Percentiles rank a stretch among this genome's conserved stretches.
Evolutionary conservation across 2,888 invertebrate species (phyloP).

Genomic region (Lithophane socia): DNA sequence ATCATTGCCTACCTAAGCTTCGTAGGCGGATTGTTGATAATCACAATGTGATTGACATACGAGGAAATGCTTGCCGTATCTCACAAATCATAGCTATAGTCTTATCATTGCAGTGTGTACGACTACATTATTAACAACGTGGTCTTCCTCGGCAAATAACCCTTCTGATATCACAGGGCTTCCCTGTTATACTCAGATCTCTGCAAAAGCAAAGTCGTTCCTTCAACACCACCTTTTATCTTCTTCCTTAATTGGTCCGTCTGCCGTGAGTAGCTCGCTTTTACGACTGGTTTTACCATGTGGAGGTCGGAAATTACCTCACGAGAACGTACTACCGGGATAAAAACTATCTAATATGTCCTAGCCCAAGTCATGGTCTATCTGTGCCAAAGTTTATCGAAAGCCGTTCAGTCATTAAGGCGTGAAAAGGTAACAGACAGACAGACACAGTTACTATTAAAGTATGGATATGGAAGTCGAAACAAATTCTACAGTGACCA

Average conservation of each 20-base stretch:
- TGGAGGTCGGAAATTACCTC: background rate
- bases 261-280: background rate
- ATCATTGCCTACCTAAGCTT: slow-evolving; percentile 27
- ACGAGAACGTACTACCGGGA: too few relatives aligned
- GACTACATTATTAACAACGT: background rate
- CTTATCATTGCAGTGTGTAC: background rate
- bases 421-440: background rate
- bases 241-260: background rate
- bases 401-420: background rate
- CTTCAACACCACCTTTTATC: too few relatives aligned
- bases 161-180: background rate
- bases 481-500: background rate
- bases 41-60: slow-evolving; percentile 25
- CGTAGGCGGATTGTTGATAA: slow-evolving; percentile 6
- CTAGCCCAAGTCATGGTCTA: background rate
- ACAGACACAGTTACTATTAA: background rate
- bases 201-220: background rate
- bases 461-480: background rate
- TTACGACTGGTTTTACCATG: background rate
- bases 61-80: background rate
- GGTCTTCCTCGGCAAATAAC: background rate
- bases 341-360: background rate
- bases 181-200: too few relatives aligned
- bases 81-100: slow-evolving; percentile 11
- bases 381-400: background rate